These are phyloP conservation scores for Phengaris arion DNA, from an alignment of 2,888 invertebrate species.

Conservation along the genomic window DNA sequence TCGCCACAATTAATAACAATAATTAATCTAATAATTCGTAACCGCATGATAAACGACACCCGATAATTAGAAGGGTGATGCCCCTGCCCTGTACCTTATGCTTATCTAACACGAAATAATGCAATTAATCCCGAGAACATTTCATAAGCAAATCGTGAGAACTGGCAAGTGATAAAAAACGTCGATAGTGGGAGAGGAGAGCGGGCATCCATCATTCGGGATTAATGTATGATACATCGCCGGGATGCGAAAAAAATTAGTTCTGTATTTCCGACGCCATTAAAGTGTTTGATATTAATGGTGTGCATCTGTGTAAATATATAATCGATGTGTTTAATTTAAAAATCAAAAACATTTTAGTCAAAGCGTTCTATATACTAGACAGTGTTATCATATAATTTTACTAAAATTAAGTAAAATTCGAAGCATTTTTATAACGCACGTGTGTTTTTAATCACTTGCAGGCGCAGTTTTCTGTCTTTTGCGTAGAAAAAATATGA, in stretches of 20 bases:
- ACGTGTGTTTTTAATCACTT: too few species aligned
- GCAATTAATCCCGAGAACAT: slow-evolving; percentile 73
- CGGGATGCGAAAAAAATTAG: slow-evolving; percentile 39
- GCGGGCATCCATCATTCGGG: slow-evolving; percentile 67
- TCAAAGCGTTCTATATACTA: neutral
- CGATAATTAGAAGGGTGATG: slow-evolving; percentile 69
- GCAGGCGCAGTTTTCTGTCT: too few species aligned
- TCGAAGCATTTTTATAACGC: too few species aligned
- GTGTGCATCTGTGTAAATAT: neutral
- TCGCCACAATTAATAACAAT: slow-evolving; percentile 42
- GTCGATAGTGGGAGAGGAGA: slow-evolving; percentile 46
- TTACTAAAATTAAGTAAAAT: too few species aligned
- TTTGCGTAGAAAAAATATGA: too few species aligned
- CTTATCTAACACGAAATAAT: slow-evolving; percentile 73
- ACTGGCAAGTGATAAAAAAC: slow-evolving; percentile 63
- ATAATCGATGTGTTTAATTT: slow-evolving; percentile 23
- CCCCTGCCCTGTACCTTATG: slow-evolving; percentile 65
- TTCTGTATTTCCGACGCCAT: slow-evolving; percentile 26
- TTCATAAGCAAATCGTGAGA: slow-evolving; percentile 68
- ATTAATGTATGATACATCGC: slow-evolving; percentile 52
- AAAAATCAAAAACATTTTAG: neutral
- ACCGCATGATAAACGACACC: slow-evolving; percentile 65
- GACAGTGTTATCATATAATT: too few species aligned
- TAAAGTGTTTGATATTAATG: neutral
- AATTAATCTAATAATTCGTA: slow-evolving; percentile 60